Evolutionary conservation across 1,140 invertebrate species (phyloP).

Genomic region (Ylistrum balloti): DNA sequence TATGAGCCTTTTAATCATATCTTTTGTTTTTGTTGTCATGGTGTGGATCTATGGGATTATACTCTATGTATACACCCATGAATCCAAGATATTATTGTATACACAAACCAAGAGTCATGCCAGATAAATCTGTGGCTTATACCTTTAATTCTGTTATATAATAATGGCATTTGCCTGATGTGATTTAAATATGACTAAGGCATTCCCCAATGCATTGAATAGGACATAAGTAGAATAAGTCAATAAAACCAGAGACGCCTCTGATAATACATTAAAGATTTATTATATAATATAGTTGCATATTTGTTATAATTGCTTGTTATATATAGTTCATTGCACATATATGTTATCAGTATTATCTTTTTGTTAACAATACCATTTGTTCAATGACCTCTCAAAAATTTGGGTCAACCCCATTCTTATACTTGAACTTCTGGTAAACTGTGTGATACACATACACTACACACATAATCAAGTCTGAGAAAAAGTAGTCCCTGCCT

Average conservation of each 20-base stretch:
- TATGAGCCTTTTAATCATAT: too few relatives aligned
- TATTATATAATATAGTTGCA: neutral
- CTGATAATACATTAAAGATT: too few relatives aligned
- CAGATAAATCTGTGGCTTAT: too few relatives aligned
- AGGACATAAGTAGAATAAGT: too few relatives aligned
- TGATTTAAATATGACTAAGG: neutral
- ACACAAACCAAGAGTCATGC: neutral
- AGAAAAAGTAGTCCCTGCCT: neutral
- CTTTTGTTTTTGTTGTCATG: constrained; percentile 24
- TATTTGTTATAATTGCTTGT: neutral
- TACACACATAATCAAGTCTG: neutral
- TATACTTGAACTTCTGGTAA: too few relatives aligned
- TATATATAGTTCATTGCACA: neutral
- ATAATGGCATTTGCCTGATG: neutral
- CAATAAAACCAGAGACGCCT: too few relatives aligned
- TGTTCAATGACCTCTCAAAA: neutral
- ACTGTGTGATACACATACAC: neutral
- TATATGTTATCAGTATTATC: neutral
- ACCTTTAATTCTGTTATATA: neutral
- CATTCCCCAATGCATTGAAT: neutral
- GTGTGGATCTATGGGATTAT: constrained; percentile 7
- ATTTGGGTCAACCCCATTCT: neutral
- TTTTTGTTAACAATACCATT: neutral
- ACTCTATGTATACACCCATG: neutral
- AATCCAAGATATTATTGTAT: neutral